Evolutionary conservation across 2,797 vertebrate species (phyloP).

Genomic region (Huso huso): DNA sequence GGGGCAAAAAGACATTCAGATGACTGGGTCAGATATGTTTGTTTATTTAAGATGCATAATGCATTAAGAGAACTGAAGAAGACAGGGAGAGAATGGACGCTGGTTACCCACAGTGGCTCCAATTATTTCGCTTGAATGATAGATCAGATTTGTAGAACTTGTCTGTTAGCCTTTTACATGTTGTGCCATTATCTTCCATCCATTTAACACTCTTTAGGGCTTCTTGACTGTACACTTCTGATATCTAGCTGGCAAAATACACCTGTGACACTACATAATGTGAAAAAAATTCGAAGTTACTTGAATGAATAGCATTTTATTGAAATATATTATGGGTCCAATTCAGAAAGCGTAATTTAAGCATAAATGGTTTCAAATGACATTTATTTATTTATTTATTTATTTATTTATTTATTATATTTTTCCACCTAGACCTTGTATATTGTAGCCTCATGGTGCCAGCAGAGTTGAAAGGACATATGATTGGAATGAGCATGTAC

Average conservation of each 20-base stretch:
- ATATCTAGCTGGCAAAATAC: neutral
- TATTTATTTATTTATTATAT: too few species aligned
- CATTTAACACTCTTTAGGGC: neutral
- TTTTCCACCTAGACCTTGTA: too few species aligned
- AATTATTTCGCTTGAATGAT: conserved; percentile 21
- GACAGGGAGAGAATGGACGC: conserved; percentile 11
- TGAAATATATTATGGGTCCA: too few species aligned
- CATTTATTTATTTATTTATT: too few species aligned
- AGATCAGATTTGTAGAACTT: conserved; percentile 24
- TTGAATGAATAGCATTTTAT: neutral
- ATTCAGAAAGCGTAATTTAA: too few species aligned
- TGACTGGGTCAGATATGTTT: conserved; percentile 32
- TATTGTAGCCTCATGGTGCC: too few species aligned
- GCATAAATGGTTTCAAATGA: too few species aligned
- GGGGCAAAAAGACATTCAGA: conserved; percentile 36
- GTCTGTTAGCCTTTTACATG: conserved; percentile 14
- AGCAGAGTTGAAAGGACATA: too few species aligned
- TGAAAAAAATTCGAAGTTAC: neutral
- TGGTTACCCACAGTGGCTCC: conserved; percentile 25
- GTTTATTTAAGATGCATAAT: conserved; percentile 44
- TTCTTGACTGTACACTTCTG: neutral
- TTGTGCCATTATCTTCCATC: neutral
- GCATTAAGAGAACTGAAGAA: conserved; percentile 20
- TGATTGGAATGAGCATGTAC: too few species aligned
- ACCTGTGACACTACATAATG: neutral